Percentiles rank a stretch among this genome's conserved stretches.
Evolutionary conservation across 2,113 vertebrate genomes (phyloP).

Genomic region (Ammodytes dubius): DNA sequence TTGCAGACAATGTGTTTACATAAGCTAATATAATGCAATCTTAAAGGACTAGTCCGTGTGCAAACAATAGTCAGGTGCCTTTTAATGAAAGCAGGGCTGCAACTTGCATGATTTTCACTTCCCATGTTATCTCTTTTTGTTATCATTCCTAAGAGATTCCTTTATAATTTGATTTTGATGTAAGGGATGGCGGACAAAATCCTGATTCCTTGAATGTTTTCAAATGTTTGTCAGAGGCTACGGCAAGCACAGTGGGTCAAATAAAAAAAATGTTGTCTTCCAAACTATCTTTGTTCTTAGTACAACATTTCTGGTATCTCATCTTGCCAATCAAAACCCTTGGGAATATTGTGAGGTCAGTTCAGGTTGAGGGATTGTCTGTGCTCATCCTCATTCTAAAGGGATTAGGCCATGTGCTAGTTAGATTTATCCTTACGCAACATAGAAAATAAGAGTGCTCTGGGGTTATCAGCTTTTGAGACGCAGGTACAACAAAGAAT

Average conservation of each 20-base stretch:
- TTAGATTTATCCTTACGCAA: constrained; percentile 72
- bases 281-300: neutral
- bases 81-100: too few species aligned
- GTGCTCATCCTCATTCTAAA: constrained; percentile 55
- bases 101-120: too few species aligned
- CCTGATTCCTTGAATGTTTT: neutral
- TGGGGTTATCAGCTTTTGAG: constrained; percentile 34
- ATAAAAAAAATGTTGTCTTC: too few species aligned
- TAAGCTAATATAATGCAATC: neutral
- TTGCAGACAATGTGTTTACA: neutral
- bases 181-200: neutral
- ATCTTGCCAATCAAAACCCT: neutral
- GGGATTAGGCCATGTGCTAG: constrained; percentile 66
- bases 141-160: neutral
- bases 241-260: too few species aligned
- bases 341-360: constrained; percentile 30
- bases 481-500: constrained; percentile 13
- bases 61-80: neutral
- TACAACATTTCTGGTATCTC: constrained; percentile 1
- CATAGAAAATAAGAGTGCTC: constrained; percentile 47
- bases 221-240: neutral
- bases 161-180: neutral
- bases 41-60: neutral
- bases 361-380: constrained; percentile 57
- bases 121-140: too few species aligned